Base-by-base conservation (phyloP, 2,888 invertebrate species). In the Nomada lathburiana region DNA sequence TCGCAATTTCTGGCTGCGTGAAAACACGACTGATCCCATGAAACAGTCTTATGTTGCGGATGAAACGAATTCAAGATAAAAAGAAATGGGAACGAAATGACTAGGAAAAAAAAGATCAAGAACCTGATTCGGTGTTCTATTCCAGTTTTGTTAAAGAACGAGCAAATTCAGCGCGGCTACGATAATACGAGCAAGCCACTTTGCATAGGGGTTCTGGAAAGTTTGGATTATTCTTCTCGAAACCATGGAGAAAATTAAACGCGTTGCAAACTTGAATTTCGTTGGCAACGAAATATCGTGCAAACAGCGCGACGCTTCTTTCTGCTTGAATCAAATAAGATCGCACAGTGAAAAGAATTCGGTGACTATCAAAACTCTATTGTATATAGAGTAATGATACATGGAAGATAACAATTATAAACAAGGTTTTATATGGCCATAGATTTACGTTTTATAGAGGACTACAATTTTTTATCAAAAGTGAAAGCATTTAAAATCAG, bases 231-330 rank as follows among this genome's bases (percentile, higher is more conserved):
- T 65, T 47, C 65, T 3, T 16, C 44, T 26, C 44, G 53, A 64
- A 55, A 72, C 53, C 44, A 47, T 7, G 59, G 23, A 13, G 65
- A 73, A 73, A 73, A 65, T 73, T 65, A 65, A 65, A 47, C 57
- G 29, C 23, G 42, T 16, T 26, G 44, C 1, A 52, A 71, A 73
- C 65, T 65, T 65, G 65, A 73, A 65, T 65, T 73, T 65, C 65
- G 47, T 44, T 36, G 29, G 1, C 7, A 16, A 13, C 55, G 3
- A n/a, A n/a, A 11, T 23, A 11, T 42, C 7, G n/a, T 29, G 29
- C 55, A 44, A 10, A 55, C 10, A 47, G 13, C 57, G 52, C 13
- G n/a, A 29, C n/a, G 29, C 20, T 65, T 57, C 64, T 29, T 59
- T 65, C 29, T 16, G 11, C 29, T 16, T 2, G 47, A 57, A 59